Conservation (phyloP, 2,888 invertebrate genomes). For the Parnassius apollo region DNA sequence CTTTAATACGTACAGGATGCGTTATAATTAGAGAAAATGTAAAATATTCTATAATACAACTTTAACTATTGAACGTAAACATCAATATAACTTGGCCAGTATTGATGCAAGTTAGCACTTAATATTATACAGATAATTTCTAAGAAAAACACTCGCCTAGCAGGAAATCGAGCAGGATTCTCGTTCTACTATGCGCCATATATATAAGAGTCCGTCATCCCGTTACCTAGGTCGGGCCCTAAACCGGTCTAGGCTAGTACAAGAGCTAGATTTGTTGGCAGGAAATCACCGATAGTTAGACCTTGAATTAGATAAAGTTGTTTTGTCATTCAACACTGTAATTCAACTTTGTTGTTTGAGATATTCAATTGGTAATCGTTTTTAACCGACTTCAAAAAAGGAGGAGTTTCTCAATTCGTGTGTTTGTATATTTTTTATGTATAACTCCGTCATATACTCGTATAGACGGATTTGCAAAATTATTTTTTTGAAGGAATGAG, state of each 20-base stretch:
- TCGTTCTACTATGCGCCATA: slow-evolving; percentile 21
- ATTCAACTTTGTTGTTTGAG: background rate
- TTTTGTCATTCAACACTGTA: slow-evolving; percentile 29
- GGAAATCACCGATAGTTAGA: slow-evolving; percentile 40
- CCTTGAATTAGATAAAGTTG: slow-evolving; percentile 45
- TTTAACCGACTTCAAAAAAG: too few relatives aligned
- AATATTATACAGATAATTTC: slow-evolving; percentile 13
- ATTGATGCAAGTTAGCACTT: slow-evolving; percentile 3
- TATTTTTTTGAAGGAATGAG: too few relatives aligned
- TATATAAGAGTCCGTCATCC: slow-evolving; percentile 33
- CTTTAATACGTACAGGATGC: too few relatives aligned
- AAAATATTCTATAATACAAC: background rate
- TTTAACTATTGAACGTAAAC: background rate
- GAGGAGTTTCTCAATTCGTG: too few relatives aligned
- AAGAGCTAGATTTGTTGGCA: slow-evolving; percentile 38
- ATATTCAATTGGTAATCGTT: too few relatives aligned
- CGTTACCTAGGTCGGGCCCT: slow-evolving; percentile 32
- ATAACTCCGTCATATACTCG: too few relatives aligned
- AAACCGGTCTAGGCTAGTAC: slow-evolving; percentile 35
- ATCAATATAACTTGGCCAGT: slow-evolving; percentile 1
- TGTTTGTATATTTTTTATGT: too few relatives aligned
- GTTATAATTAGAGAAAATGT: too few relatives aligned
- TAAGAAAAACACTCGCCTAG: slow-evolving; percentile 12
- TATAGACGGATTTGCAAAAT: too few relatives aligned
- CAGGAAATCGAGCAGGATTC: slow-evolving; percentile 27